Base-by-base conservation (phyloP, 1,140 invertebrate genomes). In the Thalassaphorura encarpata region DNA sequence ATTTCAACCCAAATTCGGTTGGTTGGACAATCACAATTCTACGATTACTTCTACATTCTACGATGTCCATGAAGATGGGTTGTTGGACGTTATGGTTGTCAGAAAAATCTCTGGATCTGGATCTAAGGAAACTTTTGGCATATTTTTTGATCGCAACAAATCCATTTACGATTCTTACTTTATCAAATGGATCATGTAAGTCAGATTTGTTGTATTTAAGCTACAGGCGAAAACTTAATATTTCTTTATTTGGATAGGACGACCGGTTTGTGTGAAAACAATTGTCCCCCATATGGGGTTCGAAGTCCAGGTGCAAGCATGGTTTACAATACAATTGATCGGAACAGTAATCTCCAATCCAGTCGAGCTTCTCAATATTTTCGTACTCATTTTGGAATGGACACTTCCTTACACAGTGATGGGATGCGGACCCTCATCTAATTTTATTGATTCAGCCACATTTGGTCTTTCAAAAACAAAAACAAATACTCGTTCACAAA, bases 131-230 rank as follows among this genome's bases (percentile, higher is more conserved):
- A 76, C 79, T 63, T 81, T 77, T 66, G 75, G 72, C 56, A 78
- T 84, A 51, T 78, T 78, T 52, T 88, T 85, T 1, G 85, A 89
- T 67, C 83, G 83, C 67, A 96, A 96, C 70, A 85, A 80, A 58
- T 73, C 91, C n/a, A 85, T 91, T 64, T 90, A 91, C 69, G 91
- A 96, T 72, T 89, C 90, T 0, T 93, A 90, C 71, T 97, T 97
- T 67, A 80, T 96, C 0, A 96, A 96, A 76, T 87, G 95, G 0
- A 87, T 92, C 87, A 59, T 89, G 89, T 4, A 52, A 71, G 15
- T 76, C 75, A 62, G 66, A 66, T 50, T 52, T 61, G 23, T 36
- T 36, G 8, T 36, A n/a, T n/a, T n/a, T 11, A 36, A 36, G n/a
- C 8, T n/a, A 36, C 8, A 36, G 33, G 8, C n/a, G 33, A 36